A percentile compares a stretch with the other conserved stretches of the same genome.
phyloP scores from a whole-genome alignment of 2,888 invertebrate genomes.

The Caenorhabditis afra region DNA sequence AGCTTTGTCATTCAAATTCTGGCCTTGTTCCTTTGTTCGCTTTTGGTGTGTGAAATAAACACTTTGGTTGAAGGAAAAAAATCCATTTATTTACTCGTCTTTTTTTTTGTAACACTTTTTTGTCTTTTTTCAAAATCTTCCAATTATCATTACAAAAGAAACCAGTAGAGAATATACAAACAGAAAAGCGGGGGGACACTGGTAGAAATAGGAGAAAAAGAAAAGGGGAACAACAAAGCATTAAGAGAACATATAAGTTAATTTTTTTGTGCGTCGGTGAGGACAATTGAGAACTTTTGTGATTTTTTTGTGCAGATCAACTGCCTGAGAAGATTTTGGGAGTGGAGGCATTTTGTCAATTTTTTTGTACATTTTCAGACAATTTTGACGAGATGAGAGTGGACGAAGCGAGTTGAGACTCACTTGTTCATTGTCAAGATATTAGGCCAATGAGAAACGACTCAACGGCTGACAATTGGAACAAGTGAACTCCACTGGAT shows the following conservation, averaged over 20 bases:
- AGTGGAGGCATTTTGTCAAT: conserved; percentile 50
- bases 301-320: conserved; percentile 62
- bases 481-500: conserved; percentile 26
- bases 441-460: conserved; percentile 2
- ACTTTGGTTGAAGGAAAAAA: conserved; percentile 23
- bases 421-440: conserved; percentile 55
- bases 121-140: conserved; percentile 44
- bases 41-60: conserved; percentile 24
- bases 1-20: conserved; percentile 19
- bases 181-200: conserved; percentile 41
- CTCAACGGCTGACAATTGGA: conserved; percentile 29
- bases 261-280: conserved; percentile 21
- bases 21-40: neutral
- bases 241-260: conserved; percentile 46
- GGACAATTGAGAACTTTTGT: conserved; percentile 58
- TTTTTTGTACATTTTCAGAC: conserved; percentile 64
- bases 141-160: conserved; percentile 27
- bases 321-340: conserved; percentile 55
- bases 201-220: conserved; percentile 42
- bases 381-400: conserved; percentile 53
- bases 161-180: conserved; percentile 57
- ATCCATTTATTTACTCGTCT: conserved; percentile 58
- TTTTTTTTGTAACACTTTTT: conserved; percentile 50
- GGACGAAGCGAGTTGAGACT: conserved; percentile 1
- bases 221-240: conserved; percentile 48